Percentiles rank a stretch among this genome's conserved stretches.
phyloP scores from a whole-genome alignment of 2,888 invertebrate species.

The Zygothrica quintamaculata region DNA sequence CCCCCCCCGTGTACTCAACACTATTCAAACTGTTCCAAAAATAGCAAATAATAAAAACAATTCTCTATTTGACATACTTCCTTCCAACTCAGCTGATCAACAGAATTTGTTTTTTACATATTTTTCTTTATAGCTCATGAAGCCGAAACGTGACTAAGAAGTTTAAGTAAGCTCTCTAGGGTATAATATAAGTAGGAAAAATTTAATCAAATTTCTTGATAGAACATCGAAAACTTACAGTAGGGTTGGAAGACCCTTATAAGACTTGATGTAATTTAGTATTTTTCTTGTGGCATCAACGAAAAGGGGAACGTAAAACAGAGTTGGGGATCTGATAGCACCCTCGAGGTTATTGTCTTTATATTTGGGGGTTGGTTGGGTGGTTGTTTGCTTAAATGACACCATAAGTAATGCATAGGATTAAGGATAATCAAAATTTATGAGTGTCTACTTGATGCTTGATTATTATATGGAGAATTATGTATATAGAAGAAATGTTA shows the following conservation, averaged over 20 bases:
- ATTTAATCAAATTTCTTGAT: background rate
- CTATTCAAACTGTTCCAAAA: slow-evolving; percentile 45
- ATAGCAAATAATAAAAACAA: slow-evolving; percentile 32
- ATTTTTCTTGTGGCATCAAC: too few relatives aligned
- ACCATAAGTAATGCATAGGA: too few relatives aligned
- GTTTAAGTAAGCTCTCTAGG: too few relatives aligned
- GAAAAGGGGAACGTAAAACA: background rate
- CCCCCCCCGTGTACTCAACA: slow-evolving; percentile 14
- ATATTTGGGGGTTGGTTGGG: too few relatives aligned
- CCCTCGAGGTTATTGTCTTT: slow-evolving; percentile 8
- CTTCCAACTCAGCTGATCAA: slow-evolving; percentile 13
- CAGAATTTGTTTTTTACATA: background rate
- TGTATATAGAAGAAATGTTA: too few relatives aligned
- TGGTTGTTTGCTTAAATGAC: too few relatives aligned
- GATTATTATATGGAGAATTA: too few relatives aligned
- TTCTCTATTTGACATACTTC: slow-evolving; percentile 5
- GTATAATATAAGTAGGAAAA: too few relatives aligned
- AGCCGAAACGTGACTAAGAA: background rate
- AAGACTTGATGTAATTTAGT: slow-evolving; percentile 9
- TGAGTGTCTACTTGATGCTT: too few relatives aligned
- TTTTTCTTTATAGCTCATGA: too few relatives aligned
- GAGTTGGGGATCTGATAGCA: background rate
- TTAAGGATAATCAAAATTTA: too few relatives aligned
- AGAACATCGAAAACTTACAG: too few relatives aligned
- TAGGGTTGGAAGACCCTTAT: slow-evolving; percentile 18